phyloP scores from a whole-genome alignment of 2,113 vertebrate species.

The Microcebus jonahi region DNA sequence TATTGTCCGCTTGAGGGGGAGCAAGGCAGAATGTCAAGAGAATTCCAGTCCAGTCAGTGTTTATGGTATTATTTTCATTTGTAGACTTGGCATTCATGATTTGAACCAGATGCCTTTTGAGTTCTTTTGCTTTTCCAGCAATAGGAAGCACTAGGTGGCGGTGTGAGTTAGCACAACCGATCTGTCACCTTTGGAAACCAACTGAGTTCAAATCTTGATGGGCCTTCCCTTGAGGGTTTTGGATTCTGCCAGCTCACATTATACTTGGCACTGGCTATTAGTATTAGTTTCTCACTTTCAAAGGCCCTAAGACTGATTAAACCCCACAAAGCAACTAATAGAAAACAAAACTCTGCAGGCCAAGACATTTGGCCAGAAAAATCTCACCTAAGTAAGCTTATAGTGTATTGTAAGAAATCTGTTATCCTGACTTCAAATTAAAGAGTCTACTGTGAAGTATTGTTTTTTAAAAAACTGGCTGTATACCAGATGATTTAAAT shows the following conservation, averaged over 20 bases:
- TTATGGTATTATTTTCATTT: slow-evolving; percentile 81
- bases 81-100: slow-evolving; percentile 85
- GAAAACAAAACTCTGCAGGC: slow-evolving; percentile 68
- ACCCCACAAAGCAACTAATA: slow-evolving; percentile 59
- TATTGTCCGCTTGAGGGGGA: slow-evolving; percentile 48
- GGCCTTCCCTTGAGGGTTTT: slow-evolving; percentile 77
- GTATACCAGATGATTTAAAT: slow-evolving; percentile 5
- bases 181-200: slow-evolving; percentile 73
- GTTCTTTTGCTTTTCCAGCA: neutral
- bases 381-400: slow-evolving; percentile 81
- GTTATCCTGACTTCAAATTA: slow-evolving; percentile 81
- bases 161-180: slow-evolving; percentile 73
- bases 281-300: slow-evolving; percentile 74
- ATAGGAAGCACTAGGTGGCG: slow-evolving; percentile 81
- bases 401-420: slow-evolving; percentile 76
- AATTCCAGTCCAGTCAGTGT: slow-evolving; percentile 69
- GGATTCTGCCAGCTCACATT: slow-evolving; percentile 76
- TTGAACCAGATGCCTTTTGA: slow-evolving; percentile 82
- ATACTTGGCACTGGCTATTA: slow-evolving; percentile 66
- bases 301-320: slow-evolving; percentile 71
- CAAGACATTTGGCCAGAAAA: slow-evolving; percentile 70
- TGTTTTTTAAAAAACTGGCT: slow-evolving; percentile 68
- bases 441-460: slow-evolving; percentile 78
- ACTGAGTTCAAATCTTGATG: slow-evolving; percentile 74
- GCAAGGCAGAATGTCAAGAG: slow-evolving; percentile 57